Evolutionary conservation across 2,888 invertebrate species (phyloP).

Genomic region (Volucella zonaria): DNA sequence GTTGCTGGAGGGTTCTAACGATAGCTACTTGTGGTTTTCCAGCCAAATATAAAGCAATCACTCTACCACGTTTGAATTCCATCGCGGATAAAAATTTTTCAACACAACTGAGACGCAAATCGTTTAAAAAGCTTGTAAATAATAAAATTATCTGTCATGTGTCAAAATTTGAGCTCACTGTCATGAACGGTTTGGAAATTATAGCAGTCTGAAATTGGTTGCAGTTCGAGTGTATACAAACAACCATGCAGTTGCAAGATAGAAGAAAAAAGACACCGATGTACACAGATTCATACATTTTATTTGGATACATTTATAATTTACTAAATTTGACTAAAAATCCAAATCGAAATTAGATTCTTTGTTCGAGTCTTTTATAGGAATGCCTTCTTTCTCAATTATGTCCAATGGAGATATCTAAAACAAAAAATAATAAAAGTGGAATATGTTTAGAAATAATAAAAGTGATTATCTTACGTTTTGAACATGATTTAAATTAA

Average conservation of each 20-base stretch:
- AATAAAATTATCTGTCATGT: no score
- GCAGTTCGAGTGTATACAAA: no score
- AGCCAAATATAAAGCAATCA: no score
- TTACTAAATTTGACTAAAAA: conserved; percentile 19
- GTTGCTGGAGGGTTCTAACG: no score
- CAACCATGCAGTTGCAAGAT: background rate
- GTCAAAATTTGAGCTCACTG: no score
- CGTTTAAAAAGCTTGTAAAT: no score
- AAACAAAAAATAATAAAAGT: background rate
- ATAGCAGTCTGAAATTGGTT: no score
- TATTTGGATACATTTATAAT: conserved; percentile 25
- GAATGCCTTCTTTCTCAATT: conserved; percentile 39
- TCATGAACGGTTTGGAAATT: no score
- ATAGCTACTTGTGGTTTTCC: no score
- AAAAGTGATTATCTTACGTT: conserved; percentile 75
- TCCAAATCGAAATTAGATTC: conserved; percentile 39
- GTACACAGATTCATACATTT: conserved; percentile 34
- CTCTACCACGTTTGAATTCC: no score
- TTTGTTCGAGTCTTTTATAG: conserved; percentile 19
- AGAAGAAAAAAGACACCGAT: background rate
- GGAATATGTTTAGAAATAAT: background rate
- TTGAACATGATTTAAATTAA: conserved; percentile 76
- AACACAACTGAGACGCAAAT: no score
- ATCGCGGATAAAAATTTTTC: no score
- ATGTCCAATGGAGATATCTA: conserved; percentile 53